phyloP scores from a whole-genome alignment of 2,797 vertebrate species.

The Gallirallus australis region DNA sequence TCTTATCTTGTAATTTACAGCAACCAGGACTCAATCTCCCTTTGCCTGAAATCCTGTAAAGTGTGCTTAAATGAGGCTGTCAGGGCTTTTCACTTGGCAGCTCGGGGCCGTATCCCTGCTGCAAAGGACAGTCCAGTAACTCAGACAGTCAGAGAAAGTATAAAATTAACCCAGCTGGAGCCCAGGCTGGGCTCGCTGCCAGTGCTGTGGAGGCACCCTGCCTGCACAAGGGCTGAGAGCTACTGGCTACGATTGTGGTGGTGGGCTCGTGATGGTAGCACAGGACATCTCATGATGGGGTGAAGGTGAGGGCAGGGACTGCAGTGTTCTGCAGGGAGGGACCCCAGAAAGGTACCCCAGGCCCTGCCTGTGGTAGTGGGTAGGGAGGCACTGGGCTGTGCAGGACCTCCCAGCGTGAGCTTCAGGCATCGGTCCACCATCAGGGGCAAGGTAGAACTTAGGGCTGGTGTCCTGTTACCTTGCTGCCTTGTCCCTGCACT shows the following conservation, averaged over 20 bases:
- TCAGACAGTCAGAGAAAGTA: not conserved
- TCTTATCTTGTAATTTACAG: constrained; percentile 31
- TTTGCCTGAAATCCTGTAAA: constrained; percentile 22
- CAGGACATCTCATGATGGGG: not conserved
- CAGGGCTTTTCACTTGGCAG: constrained; percentile 14
- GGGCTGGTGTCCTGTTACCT: not conserved
- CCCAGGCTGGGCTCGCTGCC: not conserved
- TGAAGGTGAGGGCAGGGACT: fast-evolving
- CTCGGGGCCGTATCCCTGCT: not conserved
- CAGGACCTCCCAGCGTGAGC: not conserved
- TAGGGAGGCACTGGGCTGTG: not conserved
- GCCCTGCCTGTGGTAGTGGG: fast-evolving
- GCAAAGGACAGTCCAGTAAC: not conserved
- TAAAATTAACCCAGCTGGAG: not conserved
- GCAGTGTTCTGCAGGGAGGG: not conserved
- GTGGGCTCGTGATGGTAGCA: fast-evolving
- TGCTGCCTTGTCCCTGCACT: not conserved
- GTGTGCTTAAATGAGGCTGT: not conserved
- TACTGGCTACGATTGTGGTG: fast-evolving
- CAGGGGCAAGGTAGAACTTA: fast-evolving
- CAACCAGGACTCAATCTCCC: not conserved
- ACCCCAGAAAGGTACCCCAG: not conserved
- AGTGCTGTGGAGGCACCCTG: not conserved
- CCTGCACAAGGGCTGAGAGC: not conserved
- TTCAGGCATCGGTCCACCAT: fast-evolving